phyloP scores from a whole-genome alignment of 2,113 vertebrate genomes.

The Plecturocebus donacophilus region DNA sequence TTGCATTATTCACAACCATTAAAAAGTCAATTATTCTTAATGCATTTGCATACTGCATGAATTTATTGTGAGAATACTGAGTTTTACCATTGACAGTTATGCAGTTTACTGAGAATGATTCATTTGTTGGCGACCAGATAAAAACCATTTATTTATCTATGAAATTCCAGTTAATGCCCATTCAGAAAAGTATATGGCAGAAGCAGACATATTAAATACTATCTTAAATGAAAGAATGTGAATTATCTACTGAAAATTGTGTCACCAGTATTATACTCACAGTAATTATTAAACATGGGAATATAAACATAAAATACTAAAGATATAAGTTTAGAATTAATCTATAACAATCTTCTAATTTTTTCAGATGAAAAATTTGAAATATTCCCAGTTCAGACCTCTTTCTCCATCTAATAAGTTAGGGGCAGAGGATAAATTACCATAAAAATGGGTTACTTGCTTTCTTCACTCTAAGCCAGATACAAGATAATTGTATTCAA shows the following conservation, averaged over 20 bases:
- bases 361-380: background rate
- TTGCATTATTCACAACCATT: background rate
- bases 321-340: background rate
- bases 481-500: background rate
- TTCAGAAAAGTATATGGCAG: background rate
- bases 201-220: background rate
- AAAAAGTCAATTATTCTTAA: background rate
- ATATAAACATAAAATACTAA: background rate
- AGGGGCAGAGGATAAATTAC: background rate
- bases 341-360: background rate
- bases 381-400: background rate
- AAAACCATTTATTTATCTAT: background rate
- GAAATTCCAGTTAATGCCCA: background rate
- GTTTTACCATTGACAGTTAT: background rate
- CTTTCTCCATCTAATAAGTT: background rate
- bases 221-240: background rate
- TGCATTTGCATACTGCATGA: background rate
- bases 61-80: background rate
- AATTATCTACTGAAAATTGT: background rate
- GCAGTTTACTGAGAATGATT: background rate
- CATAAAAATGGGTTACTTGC: background rate
- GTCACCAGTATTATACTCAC: background rate
- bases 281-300: background rate
- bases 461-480: background rate
- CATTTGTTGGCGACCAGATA: background rate